Percentiles rank a stretch among this genome's conserved stretches.
phyloP scores from a whole-genome alignment of 2,888 invertebrate species.

The Pyrgus malvae region DNA sequence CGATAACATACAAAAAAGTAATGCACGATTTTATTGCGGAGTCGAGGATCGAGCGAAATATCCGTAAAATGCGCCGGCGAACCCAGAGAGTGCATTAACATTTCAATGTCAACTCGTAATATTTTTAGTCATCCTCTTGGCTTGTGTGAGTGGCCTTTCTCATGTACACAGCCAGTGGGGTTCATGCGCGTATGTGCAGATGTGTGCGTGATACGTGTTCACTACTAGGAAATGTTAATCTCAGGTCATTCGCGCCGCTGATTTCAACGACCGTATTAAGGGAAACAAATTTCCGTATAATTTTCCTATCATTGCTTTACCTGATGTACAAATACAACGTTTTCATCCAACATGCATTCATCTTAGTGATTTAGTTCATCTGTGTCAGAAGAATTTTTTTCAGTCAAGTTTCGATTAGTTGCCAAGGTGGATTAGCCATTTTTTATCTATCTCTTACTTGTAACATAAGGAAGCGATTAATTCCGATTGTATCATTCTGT shows the following conservation, averaged over 20 bases:
- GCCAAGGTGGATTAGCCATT: slow-evolving; percentile 35
- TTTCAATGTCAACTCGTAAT: slow-evolving; percentile 80
- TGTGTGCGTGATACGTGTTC: slow-evolving; percentile 43
- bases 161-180: slow-evolving; percentile 41
- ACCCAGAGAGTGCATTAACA: slow-evolving; percentile 75
- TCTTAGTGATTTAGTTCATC: slow-evolving; percentile 15
- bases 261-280: slow-evolving; percentile 41
- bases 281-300: slow-evolving; percentile 33
- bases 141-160: slow-evolving; percentile 69
- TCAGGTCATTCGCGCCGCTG: slow-evolving; percentile 59
- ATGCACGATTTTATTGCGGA: slow-evolving; percentile 45
- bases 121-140: slow-evolving; percentile 71
- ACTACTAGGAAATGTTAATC: slow-evolving; percentile 66
- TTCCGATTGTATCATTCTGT: slow-evolving; percentile 61
- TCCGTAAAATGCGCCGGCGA: slow-evolving; percentile 67
- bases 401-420: slow-evolving; percentile 19
- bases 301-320: slow-evolving; percentile 8
- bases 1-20: slow-evolving; percentile 53
- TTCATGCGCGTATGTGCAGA: slow-evolving; percentile 36
- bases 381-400: slow-evolving; percentile 14
- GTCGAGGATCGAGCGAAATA: slow-evolving; percentile 49
- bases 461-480: slow-evolving; percentile 45
- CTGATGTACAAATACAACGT: not conserved
- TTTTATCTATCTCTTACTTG: slow-evolving; percentile 31
- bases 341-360: too few relatives aligned